Evolutionary conservation across 2,888 invertebrate genomes (phyloP).

Genomic region (Cactoblastis cactorum): DNA sequence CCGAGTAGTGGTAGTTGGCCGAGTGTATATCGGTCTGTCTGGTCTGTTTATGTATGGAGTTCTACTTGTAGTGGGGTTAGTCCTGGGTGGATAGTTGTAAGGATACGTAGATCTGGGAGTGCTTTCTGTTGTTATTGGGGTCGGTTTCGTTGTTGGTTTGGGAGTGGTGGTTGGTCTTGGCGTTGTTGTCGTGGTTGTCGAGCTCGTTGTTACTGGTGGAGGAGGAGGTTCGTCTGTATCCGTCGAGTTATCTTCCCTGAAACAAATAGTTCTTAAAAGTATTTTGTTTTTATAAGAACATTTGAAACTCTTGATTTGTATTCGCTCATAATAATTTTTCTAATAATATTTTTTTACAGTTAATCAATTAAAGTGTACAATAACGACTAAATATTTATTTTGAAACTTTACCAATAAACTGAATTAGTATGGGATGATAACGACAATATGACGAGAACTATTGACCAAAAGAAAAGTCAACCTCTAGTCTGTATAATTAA

Average conservation of each 20-base stretch:
- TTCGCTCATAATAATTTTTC: too few relatives aligned
- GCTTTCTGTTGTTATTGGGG: conserved; percentile 13
- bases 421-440: too few relatives aligned
- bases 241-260: conserved; percentile 47
- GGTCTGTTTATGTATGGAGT: conserved; percentile 26
- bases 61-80: conserved; percentile 26
- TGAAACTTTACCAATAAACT: too few relatives aligned
- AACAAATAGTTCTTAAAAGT: too few relatives aligned
- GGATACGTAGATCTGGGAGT: conserved; percentile 20
- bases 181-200: conserved; percentile 27
- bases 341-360: too few relatives aligned
- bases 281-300: too few relatives aligned
- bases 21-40: conserved; percentile 18
- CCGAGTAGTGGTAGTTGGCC: conserved; percentile 22
- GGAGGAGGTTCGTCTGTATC: conserved; percentile 23
- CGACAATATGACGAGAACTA: too few relatives aligned
- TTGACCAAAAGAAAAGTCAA: too few relatives aligned
- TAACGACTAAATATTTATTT: too few relatives aligned
- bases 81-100: conserved; percentile 16
- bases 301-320: too few relatives aligned
- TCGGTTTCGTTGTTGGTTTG: conserved; percentile 16
- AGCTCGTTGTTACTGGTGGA: conserved; percentile 28
- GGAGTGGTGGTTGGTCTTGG: conserved; percentile 17
- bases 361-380: too few relatives aligned
- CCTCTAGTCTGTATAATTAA: too few relatives aligned